Percentiles rank a stretch among this genome's conserved stretches.
Conservation (phyloP, 2,888 invertebrate genomes). For the Hartigia nigra region DNA sequence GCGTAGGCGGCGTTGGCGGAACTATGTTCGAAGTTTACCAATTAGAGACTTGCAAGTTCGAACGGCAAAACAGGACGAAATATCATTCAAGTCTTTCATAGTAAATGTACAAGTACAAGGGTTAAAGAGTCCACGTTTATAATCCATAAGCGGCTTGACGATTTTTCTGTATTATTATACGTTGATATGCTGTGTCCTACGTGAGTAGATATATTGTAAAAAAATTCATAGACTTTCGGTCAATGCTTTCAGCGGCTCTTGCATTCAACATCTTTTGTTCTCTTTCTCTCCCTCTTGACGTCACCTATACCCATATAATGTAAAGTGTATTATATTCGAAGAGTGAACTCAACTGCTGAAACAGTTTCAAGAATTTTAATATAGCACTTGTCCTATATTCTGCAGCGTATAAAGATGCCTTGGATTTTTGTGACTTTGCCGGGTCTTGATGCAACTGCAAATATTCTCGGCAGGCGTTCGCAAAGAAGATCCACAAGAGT, state of each 20-base stretch:
- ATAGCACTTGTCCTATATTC: not conserved
- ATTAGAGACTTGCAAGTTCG: constrained; percentile 38
- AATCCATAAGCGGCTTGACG: not conserved
- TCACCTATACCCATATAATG: not conserved
- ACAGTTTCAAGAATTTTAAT: not conserved
- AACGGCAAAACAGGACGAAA: not conserved
- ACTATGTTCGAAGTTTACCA: constrained; percentile 65
- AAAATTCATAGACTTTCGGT: not conserved
- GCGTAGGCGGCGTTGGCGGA: constrained; percentile 70
- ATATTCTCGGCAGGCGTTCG: not conserved
- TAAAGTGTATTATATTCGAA: not conserved
- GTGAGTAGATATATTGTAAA: not conserved
- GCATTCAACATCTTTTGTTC: not conserved
- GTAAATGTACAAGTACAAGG: not conserved
- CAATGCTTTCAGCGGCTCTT: not conserved
- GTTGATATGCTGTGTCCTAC: not conserved
- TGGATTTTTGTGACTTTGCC: not conserved
- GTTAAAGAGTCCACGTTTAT: not conserved
- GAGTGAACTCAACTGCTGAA: not conserved
- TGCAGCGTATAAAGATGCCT: not conserved
- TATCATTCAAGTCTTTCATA: not conserved
- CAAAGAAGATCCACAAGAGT: not conserved
- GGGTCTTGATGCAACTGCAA: not conserved
- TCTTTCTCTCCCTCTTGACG: not conserved
- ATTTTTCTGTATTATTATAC: not conserved